phyloP scores from a whole-genome alignment of 2,113 vertebrate genomes.

The Xerus inauris region DNA sequence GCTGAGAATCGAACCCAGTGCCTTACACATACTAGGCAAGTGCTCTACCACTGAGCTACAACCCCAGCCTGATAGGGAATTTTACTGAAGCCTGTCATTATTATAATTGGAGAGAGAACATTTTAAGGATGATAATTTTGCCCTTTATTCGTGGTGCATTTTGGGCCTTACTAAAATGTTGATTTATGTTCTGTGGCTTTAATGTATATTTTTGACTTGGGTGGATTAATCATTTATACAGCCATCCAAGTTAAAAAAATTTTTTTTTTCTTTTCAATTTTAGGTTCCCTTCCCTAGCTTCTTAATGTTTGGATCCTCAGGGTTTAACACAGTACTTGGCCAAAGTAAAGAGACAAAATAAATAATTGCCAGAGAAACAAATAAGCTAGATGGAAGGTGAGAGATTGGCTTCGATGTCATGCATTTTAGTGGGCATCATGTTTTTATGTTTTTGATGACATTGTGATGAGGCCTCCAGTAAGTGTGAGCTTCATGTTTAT shows the following conservation, averaged over 20 bases:
- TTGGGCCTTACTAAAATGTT: background rate
- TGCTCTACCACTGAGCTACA: no score
- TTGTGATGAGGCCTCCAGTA: background rate
- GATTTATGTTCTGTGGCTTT: conserved; percentile 2
- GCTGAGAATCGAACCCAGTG: no score
- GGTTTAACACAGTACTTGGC: background rate
- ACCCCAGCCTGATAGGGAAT: conserved; percentile 1
- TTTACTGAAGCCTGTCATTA: background rate
- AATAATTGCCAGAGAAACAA: background rate
- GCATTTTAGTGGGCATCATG: background rate
- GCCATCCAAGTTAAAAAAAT: background rate
- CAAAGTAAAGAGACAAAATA: background rate
- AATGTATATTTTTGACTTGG: background rate
- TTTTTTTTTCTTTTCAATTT: background rate
- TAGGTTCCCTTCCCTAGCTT: background rate
- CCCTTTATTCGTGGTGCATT: background rate
- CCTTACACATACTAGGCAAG: no score
- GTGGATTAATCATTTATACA: background rate
- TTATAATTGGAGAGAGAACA: background rate
- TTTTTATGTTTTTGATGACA: background rate
- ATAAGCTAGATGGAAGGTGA: background rate
- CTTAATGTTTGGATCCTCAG: background rate
- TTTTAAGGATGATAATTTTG: background rate
- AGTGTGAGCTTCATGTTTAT: background rate
- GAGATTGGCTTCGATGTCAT: background rate